These are phyloP conservation scores for Porites cylindrica DNA, from an alignment of 92 coral and sea anemone genomes.

Conservation along the genomic window DNA sequence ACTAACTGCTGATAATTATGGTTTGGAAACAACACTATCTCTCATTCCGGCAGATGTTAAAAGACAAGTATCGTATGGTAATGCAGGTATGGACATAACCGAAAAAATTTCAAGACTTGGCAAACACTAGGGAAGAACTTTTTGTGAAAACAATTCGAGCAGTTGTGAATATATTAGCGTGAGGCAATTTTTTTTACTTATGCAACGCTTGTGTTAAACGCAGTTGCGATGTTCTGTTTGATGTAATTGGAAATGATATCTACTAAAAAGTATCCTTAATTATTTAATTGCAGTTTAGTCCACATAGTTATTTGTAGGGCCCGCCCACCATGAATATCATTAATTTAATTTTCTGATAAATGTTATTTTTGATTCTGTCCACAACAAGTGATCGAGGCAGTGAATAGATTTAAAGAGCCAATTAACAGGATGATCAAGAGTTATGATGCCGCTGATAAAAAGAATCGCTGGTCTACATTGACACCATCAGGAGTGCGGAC, in stretches of 20 bases:
- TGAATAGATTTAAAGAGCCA: constrained; percentile 1
- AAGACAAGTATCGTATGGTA: constrained; percentile 69
- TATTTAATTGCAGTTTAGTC: too few species aligned
- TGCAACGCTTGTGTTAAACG: too few species aligned
- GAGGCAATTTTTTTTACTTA: too few species aligned
- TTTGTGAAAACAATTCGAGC: too few species aligned
- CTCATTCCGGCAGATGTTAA: constrained; percentile 92
- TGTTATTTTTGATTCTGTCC: neutral
- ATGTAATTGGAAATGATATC: too few species aligned
- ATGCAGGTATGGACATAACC: constrained; percentile 61
- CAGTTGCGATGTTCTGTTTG: too few species aligned
- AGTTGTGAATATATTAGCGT: too few species aligned
- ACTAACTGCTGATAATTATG: constrained; percentile 78
- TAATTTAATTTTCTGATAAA: too few species aligned
- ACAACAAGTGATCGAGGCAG: constrained; percentile 31
- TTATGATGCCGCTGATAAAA: constrained; percentile 9
- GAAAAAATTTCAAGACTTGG: too few species aligned
- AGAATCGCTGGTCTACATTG: neutral
- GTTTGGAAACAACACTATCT: constrained; percentile 55
- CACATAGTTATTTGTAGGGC: too few species aligned
- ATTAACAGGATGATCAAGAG: neutral
- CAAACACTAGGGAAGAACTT: neutral
- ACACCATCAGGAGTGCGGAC: neutral
- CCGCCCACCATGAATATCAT: too few species aligned
- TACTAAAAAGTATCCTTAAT: too few species aligned